A percentile compares a stretch with the other conserved stretches of the same genome.
Evolutionary conservation across 2,888 invertebrate genomes (phyloP).

Genomic region (Idaea biselata): DNA sequence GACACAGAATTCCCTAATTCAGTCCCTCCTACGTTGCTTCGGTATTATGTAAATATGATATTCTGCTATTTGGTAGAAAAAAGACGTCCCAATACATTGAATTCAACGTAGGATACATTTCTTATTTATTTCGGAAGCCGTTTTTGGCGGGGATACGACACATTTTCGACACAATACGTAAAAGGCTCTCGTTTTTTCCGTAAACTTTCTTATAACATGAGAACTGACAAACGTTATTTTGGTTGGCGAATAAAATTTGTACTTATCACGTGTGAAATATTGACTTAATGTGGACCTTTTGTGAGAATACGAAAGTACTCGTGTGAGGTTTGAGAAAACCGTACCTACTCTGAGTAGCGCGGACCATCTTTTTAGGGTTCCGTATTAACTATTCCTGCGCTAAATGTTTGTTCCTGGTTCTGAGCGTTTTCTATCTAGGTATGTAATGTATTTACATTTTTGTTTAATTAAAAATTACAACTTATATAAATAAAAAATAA

Average conservation of each 20-base stretch:
- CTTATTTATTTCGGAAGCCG: neutral
- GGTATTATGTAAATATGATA: conserved; percentile 1
- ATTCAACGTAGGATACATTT: neutral
- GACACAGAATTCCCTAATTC: neutral
- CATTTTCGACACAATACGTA: neutral
- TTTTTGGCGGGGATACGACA: neutral
- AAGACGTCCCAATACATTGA: neutral
- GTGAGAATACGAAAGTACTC: neutral
- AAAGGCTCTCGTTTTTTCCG: neutral
- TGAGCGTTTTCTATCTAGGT: too few species aligned
- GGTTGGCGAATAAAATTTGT: neutral
- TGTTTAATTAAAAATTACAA: too few species aligned
- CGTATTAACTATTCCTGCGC: too few species aligned
- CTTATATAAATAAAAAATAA: too few species aligned
- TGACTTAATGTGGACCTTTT: neutral
- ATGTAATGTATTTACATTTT: too few species aligned
- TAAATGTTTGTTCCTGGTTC: too few species aligned
- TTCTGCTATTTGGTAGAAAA: neutral
- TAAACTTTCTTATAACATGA: neutral
- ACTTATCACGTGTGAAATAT: neutral
- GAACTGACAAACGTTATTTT: neutral
- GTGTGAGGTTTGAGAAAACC: conserved; percentile 11
- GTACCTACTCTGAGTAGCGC: too few species aligned
- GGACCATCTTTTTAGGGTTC: too few species aligned
- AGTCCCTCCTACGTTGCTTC: neutral